Evolutionary conservation across 1,140 invertebrate species (phyloP).

Genomic region (Drosophila parabipectinata): DNA sequence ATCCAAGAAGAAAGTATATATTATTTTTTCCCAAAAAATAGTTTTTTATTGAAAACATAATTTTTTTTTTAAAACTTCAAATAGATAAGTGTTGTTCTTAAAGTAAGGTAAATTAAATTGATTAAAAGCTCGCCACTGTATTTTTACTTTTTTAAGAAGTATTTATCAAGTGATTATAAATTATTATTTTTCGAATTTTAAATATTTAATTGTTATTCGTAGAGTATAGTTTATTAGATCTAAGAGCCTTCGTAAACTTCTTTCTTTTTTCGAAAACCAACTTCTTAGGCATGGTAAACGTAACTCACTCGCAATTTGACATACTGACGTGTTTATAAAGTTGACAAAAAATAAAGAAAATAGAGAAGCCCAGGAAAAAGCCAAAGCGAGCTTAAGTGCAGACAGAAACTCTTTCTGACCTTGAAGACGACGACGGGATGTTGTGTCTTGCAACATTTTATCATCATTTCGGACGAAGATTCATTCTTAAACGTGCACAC

Average conservation of each 20-base stretch:
- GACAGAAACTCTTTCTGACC: conserved; percentile 61
- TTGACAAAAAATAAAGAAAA: conserved; percentile 23
- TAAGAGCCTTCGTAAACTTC: neutral
- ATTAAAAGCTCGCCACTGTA: too few relatives aligned
- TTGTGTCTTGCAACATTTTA: conserved; percentile 60
- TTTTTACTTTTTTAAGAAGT: too few relatives aligned
- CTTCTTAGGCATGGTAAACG: conserved; percentile 35
- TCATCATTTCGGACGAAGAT: conserved; percentile 73
- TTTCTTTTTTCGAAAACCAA: neutral
- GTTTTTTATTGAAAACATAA: too few relatives aligned
- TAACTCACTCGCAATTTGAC: conserved; percentile 74
- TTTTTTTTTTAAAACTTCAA: too few relatives aligned
- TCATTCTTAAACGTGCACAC: conserved; percentile 71
- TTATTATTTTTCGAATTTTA: too few relatives aligned
- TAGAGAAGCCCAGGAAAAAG: neutral
- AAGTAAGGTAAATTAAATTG: too few relatives aligned
- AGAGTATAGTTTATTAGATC: neutral
- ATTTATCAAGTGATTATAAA: too few relatives aligned
- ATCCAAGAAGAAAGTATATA: too few relatives aligned
- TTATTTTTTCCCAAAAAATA: too few relatives aligned
- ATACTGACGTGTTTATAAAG: conserved; percentile 73
- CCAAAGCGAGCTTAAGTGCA: conserved; percentile 24
- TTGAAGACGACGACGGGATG: conserved; percentile 58
- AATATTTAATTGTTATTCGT: neutral
- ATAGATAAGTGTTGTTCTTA: too few relatives aligned